Base-by-base conservation (phyloP, 1,140 invertebrate species). In the Meloidogyne chitwoodi region DNA sequence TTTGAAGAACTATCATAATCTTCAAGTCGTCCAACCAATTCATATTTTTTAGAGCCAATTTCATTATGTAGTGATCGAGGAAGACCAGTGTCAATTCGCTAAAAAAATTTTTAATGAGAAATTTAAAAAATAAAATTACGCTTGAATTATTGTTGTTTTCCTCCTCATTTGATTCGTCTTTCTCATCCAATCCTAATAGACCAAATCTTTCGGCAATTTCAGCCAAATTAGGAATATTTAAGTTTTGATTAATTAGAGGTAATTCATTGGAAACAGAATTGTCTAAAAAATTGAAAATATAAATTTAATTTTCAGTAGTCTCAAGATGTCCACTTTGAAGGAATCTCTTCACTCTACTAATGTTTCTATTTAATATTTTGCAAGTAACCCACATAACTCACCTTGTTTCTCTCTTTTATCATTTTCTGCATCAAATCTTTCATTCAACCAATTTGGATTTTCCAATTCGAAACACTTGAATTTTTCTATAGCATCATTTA, bases 391-490 rank as follows among this genome's bases (percentile, higher is more conserved):
- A 24, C 12, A 48, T 19, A 4, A 48, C 5, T 5, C n/a, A 6
- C 14, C 38, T 72, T 72, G 26, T 22, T 26, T n/a, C 14, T 73
- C 48, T 64, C 24, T 64, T 26, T 73, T 31, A 38, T 63, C 70
- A 27, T 27, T 62, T 11, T 26, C 29, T 19, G 68, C 26, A 34
- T 74, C 67, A 34, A 75, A 78, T 66, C 77, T 26, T 29, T 79
- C 31, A 11, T 71, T 31, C 41, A 78, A 27, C 77, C 77, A 78
- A 34, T 67, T 67, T 38, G 77, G 77, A 77, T 78, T 78, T 34
- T 61, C 48, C 22, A 34, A 38, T 12, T 29, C 48, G 72, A 72
- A 78, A 22, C 34, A 31, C 4, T 64, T 41, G 31, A 48, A 65
- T 29, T 19, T 6, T 24, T 38, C 31, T 16, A 78, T 44, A 19